phyloP scores from a whole-genome alignment of 2,888 invertebrate genomes.

The Orchesella flavescens region DNA sequence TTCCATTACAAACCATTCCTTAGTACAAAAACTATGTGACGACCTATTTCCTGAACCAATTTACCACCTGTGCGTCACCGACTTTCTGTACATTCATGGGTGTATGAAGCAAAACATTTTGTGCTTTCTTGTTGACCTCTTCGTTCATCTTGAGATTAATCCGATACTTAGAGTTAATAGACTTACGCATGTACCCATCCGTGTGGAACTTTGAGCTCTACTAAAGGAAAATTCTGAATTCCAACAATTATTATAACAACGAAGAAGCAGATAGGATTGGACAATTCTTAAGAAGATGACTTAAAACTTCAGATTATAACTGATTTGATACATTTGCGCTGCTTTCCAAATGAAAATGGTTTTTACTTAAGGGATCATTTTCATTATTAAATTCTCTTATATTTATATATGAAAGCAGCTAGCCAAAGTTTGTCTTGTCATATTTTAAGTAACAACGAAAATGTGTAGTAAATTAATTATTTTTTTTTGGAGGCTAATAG shows the following conservation, averaged over 20 bases:
- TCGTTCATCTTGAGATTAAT: slow-evolving; percentile 69
- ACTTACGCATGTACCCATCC: slow-evolving; percentile 68
- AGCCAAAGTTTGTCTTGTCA: slow-evolving; percentile 51
- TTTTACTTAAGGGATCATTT: no score
- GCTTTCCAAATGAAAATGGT: no score
- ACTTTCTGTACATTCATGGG: slow-evolving; percentile 71
- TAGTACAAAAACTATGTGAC: slow-evolving; percentile 68
- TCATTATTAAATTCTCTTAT: no score
- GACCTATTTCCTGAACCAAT: slow-evolving; percentile 70
- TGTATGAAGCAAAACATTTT: slow-evolving; percentile 71
- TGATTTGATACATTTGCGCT: no score
- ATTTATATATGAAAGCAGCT: slow-evolving; percentile 19
- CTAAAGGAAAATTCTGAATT: background rate
- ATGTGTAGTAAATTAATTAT: no score
- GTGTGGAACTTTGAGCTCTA: slow-evolving; percentile 61
- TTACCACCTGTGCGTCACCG: slow-evolving; percentile 70
- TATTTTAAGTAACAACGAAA: slow-evolving; percentile 10
- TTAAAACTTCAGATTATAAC: no score
- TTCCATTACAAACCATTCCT: slow-evolving; percentile 66
- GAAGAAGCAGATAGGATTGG: no score
- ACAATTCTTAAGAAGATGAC: no score
- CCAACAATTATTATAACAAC: no score
- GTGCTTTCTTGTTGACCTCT: slow-evolving; percentile 70
- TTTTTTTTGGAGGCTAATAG: no score
- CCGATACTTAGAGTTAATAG: slow-evolving; percentile 69